These are phyloP conservation scores for Strix occidentalis DNA, from an alignment of 2,797 vertebrate species.

Conservation along the genomic window DNA sequence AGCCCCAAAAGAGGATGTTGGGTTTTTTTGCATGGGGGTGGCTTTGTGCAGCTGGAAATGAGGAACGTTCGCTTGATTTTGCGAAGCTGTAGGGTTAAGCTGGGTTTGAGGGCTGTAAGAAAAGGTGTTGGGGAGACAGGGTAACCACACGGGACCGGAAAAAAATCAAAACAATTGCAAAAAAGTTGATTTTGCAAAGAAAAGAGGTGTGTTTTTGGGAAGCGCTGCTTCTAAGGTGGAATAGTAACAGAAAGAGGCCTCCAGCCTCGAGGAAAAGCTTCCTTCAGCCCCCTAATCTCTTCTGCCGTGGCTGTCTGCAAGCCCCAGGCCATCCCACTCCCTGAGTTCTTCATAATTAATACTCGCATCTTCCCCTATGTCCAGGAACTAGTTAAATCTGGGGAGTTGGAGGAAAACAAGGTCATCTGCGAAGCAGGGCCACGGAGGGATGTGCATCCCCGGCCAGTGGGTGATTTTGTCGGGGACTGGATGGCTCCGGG, in stretches of 20 bases:
- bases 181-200: background rate
- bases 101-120: too few species aligned
- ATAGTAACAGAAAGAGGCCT: background rate
- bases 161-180: background rate
- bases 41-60: background rate
- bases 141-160: rapidly evolving
- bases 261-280: background rate
- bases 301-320: background rate
- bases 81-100: background rate
- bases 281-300: background rate
- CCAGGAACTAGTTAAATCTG: background rate
- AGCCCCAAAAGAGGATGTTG: background rate
- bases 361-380: rapidly evolving
- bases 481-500: rapidly evolving
- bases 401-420: background rate
- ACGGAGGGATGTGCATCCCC: rapidly evolving
- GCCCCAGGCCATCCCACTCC: background rate
- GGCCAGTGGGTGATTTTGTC: rapidly evolving
- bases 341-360: background rate
- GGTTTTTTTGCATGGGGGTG: background rate
- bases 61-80: rapidly evolving
- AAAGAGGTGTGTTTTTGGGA: background rate
- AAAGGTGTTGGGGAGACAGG: background rate
- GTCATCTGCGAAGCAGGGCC: rapidly evolving
- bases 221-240: background rate